phyloP scores from a whole-genome alignment of 1,140 invertebrate genomes.

The Sminthurides bifidus region DNA sequence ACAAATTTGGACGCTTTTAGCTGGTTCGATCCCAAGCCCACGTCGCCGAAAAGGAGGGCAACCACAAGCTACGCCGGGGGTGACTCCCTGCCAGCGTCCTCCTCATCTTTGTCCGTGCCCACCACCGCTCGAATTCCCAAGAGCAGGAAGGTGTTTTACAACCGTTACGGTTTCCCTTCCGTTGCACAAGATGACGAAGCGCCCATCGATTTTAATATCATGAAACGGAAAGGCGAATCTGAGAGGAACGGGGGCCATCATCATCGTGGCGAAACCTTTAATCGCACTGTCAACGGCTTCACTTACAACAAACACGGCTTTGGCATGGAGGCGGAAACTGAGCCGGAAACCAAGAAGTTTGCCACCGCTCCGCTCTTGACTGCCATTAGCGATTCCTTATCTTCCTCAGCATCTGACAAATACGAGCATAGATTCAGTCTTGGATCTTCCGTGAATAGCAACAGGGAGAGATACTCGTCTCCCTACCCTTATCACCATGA shows the following conservation, averaged over 20 bases:
- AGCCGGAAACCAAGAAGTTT: neutral
- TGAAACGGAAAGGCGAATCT: slow-evolving; percentile 11
- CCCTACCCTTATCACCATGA: neutral
- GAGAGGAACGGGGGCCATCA: slow-evolving; percentile 1
- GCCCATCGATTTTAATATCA: neutral
- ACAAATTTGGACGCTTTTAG: neutral
- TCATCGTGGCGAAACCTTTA: neutral
- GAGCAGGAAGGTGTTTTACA: slow-evolving; percentile 16
- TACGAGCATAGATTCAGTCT: neutral
- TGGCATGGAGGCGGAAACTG: neutral
- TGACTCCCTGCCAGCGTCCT: no score
- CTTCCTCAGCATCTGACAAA: neutral
- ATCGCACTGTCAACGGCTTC: neutral
- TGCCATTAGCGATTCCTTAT: neutral
- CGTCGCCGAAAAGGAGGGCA: neutral
- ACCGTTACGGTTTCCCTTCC: slow-evolving; percentile 21
- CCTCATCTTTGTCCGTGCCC: no score
- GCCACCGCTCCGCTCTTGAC: neutral
- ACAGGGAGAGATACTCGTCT: no score
- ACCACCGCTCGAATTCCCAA: neutral
- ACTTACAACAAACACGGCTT: neutral
- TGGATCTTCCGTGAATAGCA: neutral
- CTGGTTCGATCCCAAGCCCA: neutral
- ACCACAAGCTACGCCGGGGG: no score
- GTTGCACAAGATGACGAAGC: neutral